These are phyloP conservation scores for Sebastes kiyomatsui DNA, from an alignment of 2,797 vertebrate species.

Conservation along the genomic window DNA sequence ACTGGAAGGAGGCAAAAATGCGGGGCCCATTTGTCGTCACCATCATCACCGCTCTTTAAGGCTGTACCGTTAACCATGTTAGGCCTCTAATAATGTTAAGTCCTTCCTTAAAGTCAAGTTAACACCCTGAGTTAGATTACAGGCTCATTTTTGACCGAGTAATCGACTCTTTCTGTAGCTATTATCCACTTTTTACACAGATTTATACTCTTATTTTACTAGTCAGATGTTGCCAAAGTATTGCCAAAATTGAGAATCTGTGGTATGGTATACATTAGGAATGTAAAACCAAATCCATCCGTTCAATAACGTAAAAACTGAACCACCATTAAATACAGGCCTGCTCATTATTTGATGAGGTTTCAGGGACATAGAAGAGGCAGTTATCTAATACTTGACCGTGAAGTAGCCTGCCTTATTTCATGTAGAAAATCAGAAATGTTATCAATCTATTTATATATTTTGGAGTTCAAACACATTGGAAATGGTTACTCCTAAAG, in stretches of 20 bases:
- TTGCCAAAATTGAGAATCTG: rapidly evolving
- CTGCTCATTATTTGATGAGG: too few relatives aligned
- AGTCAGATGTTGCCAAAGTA: not conserved
- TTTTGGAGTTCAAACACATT: too few relatives aligned
- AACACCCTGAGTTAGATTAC: not conserved
- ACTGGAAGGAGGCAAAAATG: constrained; percentile 15
- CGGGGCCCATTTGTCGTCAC: not conserved
- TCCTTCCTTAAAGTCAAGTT: not conserved
- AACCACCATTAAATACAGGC: too few relatives aligned
- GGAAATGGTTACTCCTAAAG: too few relatives aligned
- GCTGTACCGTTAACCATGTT: not conserved
- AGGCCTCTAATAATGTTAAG: not conserved
- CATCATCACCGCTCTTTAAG: too few relatives aligned
- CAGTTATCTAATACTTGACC: too few relatives aligned
- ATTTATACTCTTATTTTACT: not conserved
- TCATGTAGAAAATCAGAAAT: too few relatives aligned
- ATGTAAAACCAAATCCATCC: too few relatives aligned
- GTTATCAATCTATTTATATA: too few relatives aligned
- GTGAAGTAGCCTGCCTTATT: too few relatives aligned
- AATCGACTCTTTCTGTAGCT: not conserved
- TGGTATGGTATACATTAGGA: rapidly evolving
- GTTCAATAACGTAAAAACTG: too few relatives aligned
- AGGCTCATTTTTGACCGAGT: constrained; percentile 1
- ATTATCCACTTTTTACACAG: constrained; percentile 3
- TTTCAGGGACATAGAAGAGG: too few relatives aligned